These are phyloP conservation scores for Sander lucioperca DNA, from an alignment of 2,113 vertebrate species.

Conservation along the genomic window DNA sequence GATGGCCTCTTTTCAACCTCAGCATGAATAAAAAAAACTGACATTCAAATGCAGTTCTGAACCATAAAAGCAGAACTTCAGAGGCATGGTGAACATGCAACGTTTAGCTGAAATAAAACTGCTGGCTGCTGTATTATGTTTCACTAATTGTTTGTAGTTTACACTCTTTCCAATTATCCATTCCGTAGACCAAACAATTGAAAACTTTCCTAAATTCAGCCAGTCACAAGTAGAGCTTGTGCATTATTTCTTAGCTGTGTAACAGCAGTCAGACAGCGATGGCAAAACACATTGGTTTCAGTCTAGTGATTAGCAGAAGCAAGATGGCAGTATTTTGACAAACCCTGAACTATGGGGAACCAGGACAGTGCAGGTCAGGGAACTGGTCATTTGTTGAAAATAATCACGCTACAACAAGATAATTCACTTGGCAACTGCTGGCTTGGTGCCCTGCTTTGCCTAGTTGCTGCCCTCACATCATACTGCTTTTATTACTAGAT, in stretches of 20 bases:
- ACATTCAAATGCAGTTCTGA: slow-evolving; percentile 33
- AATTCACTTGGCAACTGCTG: background rate
- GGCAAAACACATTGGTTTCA: background rate
- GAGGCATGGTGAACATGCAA: background rate
- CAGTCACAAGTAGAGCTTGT: background rate
- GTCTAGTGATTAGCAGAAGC: background rate
- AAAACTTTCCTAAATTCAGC: background rate
- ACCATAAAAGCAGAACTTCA: slow-evolving; percentile 14
- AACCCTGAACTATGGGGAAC: background rate
- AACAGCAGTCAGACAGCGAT: too few relatives aligned
- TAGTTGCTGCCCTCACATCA: background rate
- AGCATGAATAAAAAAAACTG: slow-evolving; percentile 15
- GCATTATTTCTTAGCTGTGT: background rate
- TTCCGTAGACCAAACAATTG: background rate
- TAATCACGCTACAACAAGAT: too few relatives aligned
- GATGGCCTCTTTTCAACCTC: slow-evolving; percentile 23
- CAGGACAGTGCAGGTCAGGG: background rate
- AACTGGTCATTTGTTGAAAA: background rate
- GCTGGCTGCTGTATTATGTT: background rate
- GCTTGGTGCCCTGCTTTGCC: background rate
- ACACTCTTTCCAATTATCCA: background rate
- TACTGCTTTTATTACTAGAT: too few relatives aligned
- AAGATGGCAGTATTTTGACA: background rate
- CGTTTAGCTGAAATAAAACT: background rate
- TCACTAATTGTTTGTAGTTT: background rate